Evolutionary conservation across 2,113 vertebrate genomes (phyloP).

Genomic region (Osmerus mordax): DNA sequence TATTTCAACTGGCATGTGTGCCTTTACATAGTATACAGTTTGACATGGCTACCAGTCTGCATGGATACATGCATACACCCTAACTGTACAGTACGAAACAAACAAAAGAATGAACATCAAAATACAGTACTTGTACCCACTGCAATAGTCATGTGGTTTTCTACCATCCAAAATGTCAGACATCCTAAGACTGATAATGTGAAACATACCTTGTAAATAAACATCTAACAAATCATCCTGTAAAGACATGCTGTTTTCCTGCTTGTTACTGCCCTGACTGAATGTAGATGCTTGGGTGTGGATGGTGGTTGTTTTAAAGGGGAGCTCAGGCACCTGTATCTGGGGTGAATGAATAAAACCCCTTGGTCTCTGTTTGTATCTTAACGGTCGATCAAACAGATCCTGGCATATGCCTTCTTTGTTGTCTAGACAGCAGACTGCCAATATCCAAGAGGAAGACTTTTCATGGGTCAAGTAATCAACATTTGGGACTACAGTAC

Average conservation of each 20-base stretch:
- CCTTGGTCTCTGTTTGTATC: constrained; percentile 20
- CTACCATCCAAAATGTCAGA: no score
- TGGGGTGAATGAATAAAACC: constrained; percentile 27
- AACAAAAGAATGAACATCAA: no score
- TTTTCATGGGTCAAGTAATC: constrained; percentile 52
- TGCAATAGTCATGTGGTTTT: no score
- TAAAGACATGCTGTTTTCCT: constrained; percentile 18
- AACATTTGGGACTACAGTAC: constrained; percentile 10
- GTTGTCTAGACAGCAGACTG: constrained; percentile 35
- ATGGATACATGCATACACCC: no score
- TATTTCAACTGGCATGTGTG: no score
- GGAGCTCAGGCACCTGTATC: constrained; percentile 22
- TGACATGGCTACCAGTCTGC: no score
- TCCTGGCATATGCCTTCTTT: constrained; percentile 22
- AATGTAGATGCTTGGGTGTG: constrained; percentile 33
- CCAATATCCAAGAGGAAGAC: constrained; percentile 21
- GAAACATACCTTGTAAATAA: no score
- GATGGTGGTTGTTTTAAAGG: constrained; percentile 17
- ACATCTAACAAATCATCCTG: no score
- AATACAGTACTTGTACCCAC: no score
- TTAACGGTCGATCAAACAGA: constrained; percentile 24
- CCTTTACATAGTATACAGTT: no score
- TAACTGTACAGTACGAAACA: no score
- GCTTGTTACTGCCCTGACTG: constrained; percentile 16
- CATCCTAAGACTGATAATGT: no score